These are phyloP conservation scores for Vultur gryphus DNA, from an alignment of 2,797 vertebrate species.

Conservation along the genomic window DNA sequence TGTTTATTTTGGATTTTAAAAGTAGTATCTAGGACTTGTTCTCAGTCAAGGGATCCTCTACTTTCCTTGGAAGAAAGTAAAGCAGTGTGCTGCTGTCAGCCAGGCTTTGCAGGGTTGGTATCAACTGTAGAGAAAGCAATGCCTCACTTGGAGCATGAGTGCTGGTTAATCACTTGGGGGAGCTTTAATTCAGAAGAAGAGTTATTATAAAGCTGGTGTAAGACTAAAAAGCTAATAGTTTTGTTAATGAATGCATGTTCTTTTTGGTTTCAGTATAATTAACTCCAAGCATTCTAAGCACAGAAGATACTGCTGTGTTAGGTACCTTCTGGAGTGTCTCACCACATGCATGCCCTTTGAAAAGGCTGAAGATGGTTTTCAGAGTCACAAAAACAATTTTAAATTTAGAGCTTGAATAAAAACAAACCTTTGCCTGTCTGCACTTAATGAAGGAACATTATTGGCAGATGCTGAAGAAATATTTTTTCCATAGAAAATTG, in stretches of 20 bases:
- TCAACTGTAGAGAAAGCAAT: neutral
- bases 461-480: conserved; percentile 53
- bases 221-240: neutral
- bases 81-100: neutral
- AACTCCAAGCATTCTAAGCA: neutral
- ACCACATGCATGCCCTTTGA: neutral
- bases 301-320: neutral
- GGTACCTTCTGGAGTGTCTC: neutral
- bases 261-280: neutral
- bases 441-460: neutral
- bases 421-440: neutral
- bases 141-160: neutral
- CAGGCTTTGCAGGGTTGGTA: neutral
- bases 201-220: neutral
- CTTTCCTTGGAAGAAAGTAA: neutral
- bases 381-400: neutral
- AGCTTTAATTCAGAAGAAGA: neutral
- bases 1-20: neutral
- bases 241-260: neutral
- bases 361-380: neutral
- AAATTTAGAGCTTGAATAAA: neutral
- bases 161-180: neutral
- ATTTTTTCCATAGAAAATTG: conserved; percentile 62
- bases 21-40: neutral
- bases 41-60: neutral